phyloP scores from a whole-genome alignment of 1,140 invertebrate genomes.

The Pararge aegeria region DNA sequence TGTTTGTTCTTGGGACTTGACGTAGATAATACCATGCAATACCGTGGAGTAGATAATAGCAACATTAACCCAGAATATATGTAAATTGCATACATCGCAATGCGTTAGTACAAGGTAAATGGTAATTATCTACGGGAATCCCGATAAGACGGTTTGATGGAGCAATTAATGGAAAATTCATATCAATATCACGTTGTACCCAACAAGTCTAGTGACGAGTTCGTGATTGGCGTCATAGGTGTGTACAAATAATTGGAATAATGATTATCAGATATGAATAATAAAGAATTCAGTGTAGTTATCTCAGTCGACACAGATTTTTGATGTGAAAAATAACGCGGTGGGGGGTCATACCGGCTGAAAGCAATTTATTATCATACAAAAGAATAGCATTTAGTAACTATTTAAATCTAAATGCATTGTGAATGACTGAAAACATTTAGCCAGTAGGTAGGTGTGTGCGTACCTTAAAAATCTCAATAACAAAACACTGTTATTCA shows the following conservation, averaged over 20 bases:
- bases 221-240: constrained; percentile 26
- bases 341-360: too few species aligned
- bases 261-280: background rate
- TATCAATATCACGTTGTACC: constrained; percentile 13
- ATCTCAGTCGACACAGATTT: background rate
- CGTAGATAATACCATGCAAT: constrained; percentile 3
- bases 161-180: constrained; percentile 25
- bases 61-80: background rate
- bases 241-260: constrained; percentile 9
- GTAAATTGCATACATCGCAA: constrained; percentile 9
- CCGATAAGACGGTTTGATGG: constrained; percentile 19
- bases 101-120: constrained; percentile 15
- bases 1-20: background rate
- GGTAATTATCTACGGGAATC: constrained; percentile 19
- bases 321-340: too few species aligned
- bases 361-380: too few species aligned
- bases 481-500: too few species aligned
- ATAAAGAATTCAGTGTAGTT: background rate
- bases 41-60: too few species aligned
- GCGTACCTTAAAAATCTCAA: too few species aligned
- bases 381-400: too few species aligned
- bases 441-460: too few species aligned
- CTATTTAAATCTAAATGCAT: too few species aligned
- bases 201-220: constrained; percentile 14
- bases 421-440: too few species aligned